Conservation (phyloP, 2,113 vertebrate species). For the Ceyx margarethae region DNA sequence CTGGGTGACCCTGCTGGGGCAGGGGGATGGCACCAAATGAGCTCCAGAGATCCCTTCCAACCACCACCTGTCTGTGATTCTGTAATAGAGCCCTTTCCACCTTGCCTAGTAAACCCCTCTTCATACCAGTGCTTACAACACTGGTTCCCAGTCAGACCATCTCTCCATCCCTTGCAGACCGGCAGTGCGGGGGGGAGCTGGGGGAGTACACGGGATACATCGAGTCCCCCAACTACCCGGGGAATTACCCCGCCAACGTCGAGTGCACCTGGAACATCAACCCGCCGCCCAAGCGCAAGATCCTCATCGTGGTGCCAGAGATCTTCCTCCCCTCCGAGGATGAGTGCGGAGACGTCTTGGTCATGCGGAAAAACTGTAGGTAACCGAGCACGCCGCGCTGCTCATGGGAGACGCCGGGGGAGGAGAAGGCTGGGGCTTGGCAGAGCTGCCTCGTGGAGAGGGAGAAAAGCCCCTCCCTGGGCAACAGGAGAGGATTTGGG, state of each 20-base stretch:
- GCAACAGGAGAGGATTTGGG: neutral
- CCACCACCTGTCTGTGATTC: neutral
- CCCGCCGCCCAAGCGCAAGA: slow-evolving; percentile 96
- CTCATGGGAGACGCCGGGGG: neutral
- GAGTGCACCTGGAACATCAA: slow-evolving; percentile 99
- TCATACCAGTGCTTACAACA: fast-evolving
- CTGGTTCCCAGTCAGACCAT: neutral
- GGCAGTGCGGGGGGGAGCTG: slow-evolving; percentile 94
- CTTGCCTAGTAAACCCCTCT: neutral
- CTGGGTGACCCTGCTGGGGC: too few species aligned
- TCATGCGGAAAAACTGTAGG: slow-evolving; percentile 99
- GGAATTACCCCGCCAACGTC: slow-evolving; percentile 93
- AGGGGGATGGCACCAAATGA: too few species aligned
- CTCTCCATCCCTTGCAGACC: slow-evolving; percentile 74
- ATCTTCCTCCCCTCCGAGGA: slow-evolving; percentile 98
- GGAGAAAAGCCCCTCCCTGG: fast-evolving
- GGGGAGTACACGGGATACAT: slow-evolving; percentile 97
- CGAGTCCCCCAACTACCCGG: slow-evolving; percentile 97
- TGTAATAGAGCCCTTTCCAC: neutral
- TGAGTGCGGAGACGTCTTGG: slow-evolving; percentile 95
- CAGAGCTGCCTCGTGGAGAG: neutral
- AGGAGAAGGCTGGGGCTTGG: neutral
- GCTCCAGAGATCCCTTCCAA: neutral
- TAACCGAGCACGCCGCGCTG: slow-evolving; percentile 50
- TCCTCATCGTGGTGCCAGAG: slow-evolving; percentile 96